These are phyloP conservation scores for Tympanoctomys barrerae DNA, from an alignment of 2,797 vertebrate genomes.

Conservation along the genomic window DNA sequence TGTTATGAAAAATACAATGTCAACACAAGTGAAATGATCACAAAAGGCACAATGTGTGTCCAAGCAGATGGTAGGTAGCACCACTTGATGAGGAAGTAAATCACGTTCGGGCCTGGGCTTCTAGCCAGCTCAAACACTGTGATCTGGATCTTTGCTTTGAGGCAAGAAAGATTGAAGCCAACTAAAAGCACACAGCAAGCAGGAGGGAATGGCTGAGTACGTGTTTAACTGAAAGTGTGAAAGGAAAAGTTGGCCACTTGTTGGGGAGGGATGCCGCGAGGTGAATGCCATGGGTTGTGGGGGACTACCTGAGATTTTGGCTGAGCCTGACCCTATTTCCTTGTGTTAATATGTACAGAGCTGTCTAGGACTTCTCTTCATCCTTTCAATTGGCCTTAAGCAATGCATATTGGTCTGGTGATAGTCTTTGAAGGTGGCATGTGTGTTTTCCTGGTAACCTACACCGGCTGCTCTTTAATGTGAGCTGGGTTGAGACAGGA, in stretches of 20 bases:
- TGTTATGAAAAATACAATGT: not conserved
- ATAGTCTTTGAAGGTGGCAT: too few species aligned
- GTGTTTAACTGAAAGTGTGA: not conserved
- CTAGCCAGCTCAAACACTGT: not conserved
- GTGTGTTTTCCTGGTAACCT: too few species aligned
- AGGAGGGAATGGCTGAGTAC: not conserved
- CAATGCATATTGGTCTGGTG: too few species aligned
- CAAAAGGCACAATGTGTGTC: not conserved
- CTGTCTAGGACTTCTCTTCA: too few species aligned
- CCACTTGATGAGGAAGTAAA: not conserved
- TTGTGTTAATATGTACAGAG: too few species aligned
- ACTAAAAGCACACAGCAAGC: not conserved
- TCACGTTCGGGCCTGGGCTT: not conserved
- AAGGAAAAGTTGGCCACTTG: not conserved
- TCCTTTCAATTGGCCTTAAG: too few species aligned
- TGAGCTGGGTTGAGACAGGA: too few species aligned
- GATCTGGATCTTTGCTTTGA: not conserved
- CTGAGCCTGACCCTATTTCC: too few species aligned
- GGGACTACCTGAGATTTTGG: too few species aligned
- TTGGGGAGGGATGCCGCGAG: not conserved
- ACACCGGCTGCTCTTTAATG: too few species aligned
- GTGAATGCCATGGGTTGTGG: not conserved
- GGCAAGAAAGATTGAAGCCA: not conserved
- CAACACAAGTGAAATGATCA: not conserved
- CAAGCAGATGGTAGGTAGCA: conserved; percentile 16